Conservation (phyloP, 2,797 vertebrate genomes). For the Pseudochirops cupreus region DNA sequence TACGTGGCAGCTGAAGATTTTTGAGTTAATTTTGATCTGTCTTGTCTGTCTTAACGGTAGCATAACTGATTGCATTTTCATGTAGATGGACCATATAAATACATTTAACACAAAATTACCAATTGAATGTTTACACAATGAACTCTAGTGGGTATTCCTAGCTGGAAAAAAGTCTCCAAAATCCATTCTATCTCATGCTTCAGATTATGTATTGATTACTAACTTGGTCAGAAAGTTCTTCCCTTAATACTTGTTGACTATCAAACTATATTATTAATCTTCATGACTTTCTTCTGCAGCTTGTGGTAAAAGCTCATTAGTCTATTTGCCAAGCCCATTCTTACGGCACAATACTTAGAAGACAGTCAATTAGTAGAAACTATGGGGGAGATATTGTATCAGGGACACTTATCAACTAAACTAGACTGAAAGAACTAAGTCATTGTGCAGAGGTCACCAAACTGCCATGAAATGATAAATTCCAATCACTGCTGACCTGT, state of each 20-base stretch:
- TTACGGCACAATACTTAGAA: not conserved
- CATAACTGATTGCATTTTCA: not conserved
- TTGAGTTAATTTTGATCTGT: not conserved
- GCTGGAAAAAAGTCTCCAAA: slow-evolving; percentile 6
- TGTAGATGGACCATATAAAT: not conserved
- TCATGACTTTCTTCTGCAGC: not conserved
- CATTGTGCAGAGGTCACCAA: slow-evolving; percentile 14
- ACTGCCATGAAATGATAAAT: slow-evolving; percentile 59
- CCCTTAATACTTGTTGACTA: not conserved
- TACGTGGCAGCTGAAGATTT: not conserved
- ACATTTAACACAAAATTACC: slow-evolving; percentile 1
- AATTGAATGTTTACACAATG: not conserved
- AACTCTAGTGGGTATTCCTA: not conserved
- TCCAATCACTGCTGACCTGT: slow-evolving; percentile 67
- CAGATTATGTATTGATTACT: not conserved
- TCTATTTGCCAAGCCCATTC: slow-evolving; percentile 28
- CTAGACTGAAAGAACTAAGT: slow-evolving; percentile 15
- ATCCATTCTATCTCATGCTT: not conserved
- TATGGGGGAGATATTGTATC: not conserved
- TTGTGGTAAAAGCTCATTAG: slow-evolving; percentile 17
- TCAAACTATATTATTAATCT: not conserved
- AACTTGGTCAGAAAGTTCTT: slow-evolving; percentile 11
- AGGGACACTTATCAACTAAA: slow-evolving; percentile 16
- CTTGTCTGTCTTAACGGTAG: not conserved
- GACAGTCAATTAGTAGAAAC: slow-evolving; percentile 33